A percentile compares a stretch with the other conserved stretches of the same genome.
These are phyloP conservation scores for Vireo altiloquus DNA, from an alignment of 2,113 vertebrate species.

Conservation along the genomic window DNA sequence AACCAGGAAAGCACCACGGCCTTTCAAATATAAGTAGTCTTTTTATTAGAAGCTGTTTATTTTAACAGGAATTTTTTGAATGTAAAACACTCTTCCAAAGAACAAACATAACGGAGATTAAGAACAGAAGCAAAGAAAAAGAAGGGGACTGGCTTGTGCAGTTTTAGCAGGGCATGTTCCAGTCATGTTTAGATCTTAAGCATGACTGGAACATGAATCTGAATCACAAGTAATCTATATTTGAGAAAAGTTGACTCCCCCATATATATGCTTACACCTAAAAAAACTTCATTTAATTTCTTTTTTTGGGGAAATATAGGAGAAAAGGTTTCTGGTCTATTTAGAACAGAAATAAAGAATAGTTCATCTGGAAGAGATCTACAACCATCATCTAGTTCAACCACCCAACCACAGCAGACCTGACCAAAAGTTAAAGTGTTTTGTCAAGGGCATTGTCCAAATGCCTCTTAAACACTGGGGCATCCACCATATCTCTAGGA, in stretches of 20 bases:
- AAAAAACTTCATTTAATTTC: background rate
- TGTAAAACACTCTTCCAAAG: background rate
- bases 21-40: background rate
- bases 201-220: background rate
- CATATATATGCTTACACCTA: background rate
- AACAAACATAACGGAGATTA: background rate
- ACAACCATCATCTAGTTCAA: background rate
- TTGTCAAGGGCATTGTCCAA: background rate
- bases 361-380: background rate
- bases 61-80: background rate
- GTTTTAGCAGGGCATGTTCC: background rate
- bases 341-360: background rate
- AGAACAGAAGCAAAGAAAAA: background rate
- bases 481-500: fast-evolving
- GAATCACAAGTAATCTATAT: background rate
- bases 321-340: background rate
- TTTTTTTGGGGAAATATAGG: background rate
- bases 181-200: background rate
- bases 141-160: background rate
- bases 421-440: background rate
- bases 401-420: background rate
- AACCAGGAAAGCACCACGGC: background rate
- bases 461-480: background rate
- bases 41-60: background rate
- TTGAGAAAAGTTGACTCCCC: background rate